A percentile compares a stretch with the other conserved stretches of the same genome.
phyloP scores from a whole-genome alignment of 2,888 invertebrate species.

The Ferrisia virgata region DNA sequence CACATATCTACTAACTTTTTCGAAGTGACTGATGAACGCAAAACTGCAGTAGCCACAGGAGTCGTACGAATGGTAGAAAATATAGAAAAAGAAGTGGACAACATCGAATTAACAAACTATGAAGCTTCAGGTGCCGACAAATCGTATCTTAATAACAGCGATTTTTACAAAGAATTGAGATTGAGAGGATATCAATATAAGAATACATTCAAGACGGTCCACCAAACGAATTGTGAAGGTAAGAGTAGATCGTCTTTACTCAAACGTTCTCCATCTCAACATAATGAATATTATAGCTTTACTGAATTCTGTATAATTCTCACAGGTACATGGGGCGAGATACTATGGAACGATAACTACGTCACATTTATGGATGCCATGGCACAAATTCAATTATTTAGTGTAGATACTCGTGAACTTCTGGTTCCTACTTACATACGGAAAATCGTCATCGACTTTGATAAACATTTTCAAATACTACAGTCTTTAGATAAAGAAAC shows the following conservation, averaged over 20 bases:
- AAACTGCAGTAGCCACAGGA: conserved; percentile 66
- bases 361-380: conserved; percentile 83
- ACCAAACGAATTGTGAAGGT: conserved; percentile 58
- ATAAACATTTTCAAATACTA: conserved; percentile 40
- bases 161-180: conserved; percentile 55
- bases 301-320: too few relatives aligned
- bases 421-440: conserved; percentile 73
- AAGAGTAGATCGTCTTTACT: conserved; percentile 49
- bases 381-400: conserved; percentile 75
- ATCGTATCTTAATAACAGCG: conserved; percentile 55
- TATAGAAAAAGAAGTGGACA: conserved; percentile 58
- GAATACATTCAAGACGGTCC: conserved; percentile 62
- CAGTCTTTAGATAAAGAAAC: background rate
- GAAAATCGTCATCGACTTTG: conserved; percentile 67
- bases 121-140: conserved; percentile 54
- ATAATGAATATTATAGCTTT: too few relatives aligned
- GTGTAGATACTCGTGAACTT: conserved; percentile 65
- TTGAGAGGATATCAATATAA: conserved; percentile 61
- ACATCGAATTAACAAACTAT: conserved; percentile 54
- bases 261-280: too few relatives aligned
- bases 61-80: conserved; percentile 61
- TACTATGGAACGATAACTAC: conserved; percentile 79
- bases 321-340: conserved; percentile 55
- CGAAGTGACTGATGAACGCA: conserved; percentile 65
- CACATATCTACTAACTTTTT: conserved; percentile 62